These are phyloP conservation scores for Drosophila teissieri DNA, from an alignment of 1,140 invertebrate genomes.

Conservation along the genomic window DNA sequence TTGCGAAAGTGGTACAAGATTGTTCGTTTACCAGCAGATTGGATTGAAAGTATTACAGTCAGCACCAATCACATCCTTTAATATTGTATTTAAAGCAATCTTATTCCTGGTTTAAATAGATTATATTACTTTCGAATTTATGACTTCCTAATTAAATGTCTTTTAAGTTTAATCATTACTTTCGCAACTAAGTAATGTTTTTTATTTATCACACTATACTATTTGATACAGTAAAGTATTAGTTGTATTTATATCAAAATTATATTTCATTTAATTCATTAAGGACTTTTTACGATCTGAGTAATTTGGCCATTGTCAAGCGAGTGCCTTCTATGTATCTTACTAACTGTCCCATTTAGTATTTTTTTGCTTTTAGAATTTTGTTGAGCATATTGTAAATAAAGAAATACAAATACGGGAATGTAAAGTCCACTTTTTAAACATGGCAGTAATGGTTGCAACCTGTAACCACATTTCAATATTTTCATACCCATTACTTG, in stretches of 20 bases:
- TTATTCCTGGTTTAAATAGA: constrained; percentile 21
- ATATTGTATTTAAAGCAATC: constrained; percentile 16
- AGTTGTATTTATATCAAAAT: constrained; percentile 22
- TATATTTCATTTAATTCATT: constrained; percentile 8
- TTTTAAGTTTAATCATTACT: constrained; percentile 19
- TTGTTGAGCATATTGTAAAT: constrained; percentile 41
- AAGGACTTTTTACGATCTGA: neutral
- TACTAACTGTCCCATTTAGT: constrained; percentile 14
- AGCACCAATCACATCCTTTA: constrained; percentile 13
- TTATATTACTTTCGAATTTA: constrained; percentile 65
- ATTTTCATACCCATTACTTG: too few species aligned
- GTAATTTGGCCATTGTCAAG: constrained; percentile 9
- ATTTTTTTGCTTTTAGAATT: constrained; percentile 37
- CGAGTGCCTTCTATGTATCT: constrained; percentile 52
- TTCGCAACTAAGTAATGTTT: constrained; percentile 62
- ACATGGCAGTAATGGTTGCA: too few species aligned
- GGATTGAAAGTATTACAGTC: constrained; percentile 48
- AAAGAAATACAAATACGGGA: constrained; percentile 23
- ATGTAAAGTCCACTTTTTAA: too few species aligned
- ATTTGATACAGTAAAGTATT: constrained; percentile 16
- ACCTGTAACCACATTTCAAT: too few species aligned
- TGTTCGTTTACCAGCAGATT: neutral
- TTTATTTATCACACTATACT: constrained; percentile 9
- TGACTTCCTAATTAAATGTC: constrained; percentile 46
- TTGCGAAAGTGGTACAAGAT: neutral